Base-by-base conservation (phyloP, 2,888 invertebrate species). In the Clusia tigrina region DNA sequence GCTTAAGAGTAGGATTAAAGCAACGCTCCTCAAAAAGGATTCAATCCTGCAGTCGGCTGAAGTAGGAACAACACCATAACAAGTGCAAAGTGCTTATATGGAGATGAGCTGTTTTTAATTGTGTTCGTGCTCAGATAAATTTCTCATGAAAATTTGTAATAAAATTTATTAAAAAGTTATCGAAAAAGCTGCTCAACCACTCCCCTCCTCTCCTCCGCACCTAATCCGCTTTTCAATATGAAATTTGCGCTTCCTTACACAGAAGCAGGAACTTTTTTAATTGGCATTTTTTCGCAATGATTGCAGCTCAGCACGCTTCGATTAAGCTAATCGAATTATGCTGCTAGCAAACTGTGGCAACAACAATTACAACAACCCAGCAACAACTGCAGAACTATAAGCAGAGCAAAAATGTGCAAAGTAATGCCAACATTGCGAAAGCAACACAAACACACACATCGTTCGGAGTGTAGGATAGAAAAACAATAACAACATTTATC, bases 231-330 rank as follows among this genome's bases (percentile, higher is more conserved):
- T 32, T 32, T 32, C 32, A 6, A 32, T 9, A 6, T 6, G 32
- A 32, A 32, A 12, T 32, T 32, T 12, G 6, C 32, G 12, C 32
- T 9, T 12, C 6, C 32, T 9, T 12, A 32, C 32, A 32, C 32
- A 32, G 12, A 32, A 32, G 32, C 32, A 12, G 12, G 62, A 71
- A 72, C 67, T 73, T 75, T 72, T 74, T 67, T 74, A 76, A 74
- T 74, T 74, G 74, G 76, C 69, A 69, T 76, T 76, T 74, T 67
- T 73, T 65, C 68, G 72, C 73, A 67, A 67, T 71, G 74, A 76
- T 60, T 60, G 26, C 46, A 54, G 53, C 64, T 73, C 67, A 71
- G 69, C 74, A 73, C 73, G 74, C 72, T 66, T 74, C 76, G 66
- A 74, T 76, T 42, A 42, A 6, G 42, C 42, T 42, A 42, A 42